Evolutionary conservation across 1,140 invertebrate species (phyloP).

Genomic region (Meloidogyne hapla): DNA sequence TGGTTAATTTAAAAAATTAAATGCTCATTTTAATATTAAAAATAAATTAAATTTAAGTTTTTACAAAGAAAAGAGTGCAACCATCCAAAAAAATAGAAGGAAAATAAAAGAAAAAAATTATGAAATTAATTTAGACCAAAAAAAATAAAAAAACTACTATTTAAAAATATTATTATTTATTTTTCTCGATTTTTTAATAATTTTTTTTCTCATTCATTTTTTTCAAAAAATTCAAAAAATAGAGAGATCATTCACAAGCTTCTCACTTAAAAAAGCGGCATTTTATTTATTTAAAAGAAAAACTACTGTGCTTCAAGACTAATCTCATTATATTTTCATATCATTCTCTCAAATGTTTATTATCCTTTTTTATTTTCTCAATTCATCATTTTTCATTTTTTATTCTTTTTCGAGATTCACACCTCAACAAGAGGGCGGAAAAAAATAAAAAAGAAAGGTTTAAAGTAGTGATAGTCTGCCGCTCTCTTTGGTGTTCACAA

Average conservation of each 20-base stretch:
- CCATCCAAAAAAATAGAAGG: background rate
- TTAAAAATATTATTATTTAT: no score
- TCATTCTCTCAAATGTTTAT: slow-evolving; percentile 1
- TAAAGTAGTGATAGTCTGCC: background rate
- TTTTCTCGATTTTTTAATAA: background rate
- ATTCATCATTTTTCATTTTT: background rate
- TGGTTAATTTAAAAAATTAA: background rate
- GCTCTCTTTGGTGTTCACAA: background rate
- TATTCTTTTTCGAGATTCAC: background rate
- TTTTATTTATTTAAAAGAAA: no score
- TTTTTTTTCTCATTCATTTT: background rate
- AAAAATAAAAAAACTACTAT: no score
- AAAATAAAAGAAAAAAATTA: background rate
- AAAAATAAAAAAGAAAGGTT: background rate
- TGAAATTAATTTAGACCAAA: no score
- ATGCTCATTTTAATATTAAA: background rate
- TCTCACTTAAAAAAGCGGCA: slow-evolving; percentile 4
- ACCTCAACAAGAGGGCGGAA: slow-evolving; percentile 1
- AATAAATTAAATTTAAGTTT: background rate
- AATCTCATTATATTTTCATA: background rate
- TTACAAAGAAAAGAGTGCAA: background rate
- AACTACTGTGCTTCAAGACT: background rate
- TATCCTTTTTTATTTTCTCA: background rate
- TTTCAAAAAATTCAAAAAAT: background rate
- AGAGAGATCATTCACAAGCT: background rate